phyloP scores from a whole-genome alignment of 2,113 vertebrate species.

The Suricata suricatta region DNA sequence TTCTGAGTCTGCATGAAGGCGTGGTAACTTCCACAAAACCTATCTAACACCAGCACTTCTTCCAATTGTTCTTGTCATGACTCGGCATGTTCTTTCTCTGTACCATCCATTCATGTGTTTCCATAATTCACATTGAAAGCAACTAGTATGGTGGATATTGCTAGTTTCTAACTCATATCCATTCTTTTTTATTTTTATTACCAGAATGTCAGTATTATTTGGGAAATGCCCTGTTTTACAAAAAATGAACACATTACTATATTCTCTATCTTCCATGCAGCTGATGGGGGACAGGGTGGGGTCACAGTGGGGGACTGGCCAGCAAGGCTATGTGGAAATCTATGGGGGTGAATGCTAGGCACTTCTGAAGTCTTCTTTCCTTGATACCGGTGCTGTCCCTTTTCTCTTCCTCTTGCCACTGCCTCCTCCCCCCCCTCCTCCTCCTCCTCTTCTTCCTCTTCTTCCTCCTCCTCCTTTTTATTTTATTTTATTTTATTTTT shows the following conservation, averaged over 20 bases:
- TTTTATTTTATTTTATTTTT: background rate
- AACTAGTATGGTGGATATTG: background rate
- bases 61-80: background rate
- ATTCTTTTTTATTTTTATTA: background rate
- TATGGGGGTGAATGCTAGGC: background rate
- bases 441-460: background rate
- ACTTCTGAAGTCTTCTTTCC: background rate
- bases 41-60: background rate
- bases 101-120: background rate
- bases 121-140: background rate
- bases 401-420: background rate
- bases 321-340: background rate
- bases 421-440: too few relatives aligned
- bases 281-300: background rate
- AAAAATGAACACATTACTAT: background rate
- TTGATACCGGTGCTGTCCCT: background rate
- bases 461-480: too few relatives aligned
- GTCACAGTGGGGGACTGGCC: background rate
- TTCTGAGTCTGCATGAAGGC: background rate
- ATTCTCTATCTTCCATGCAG: background rate
- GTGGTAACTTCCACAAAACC: background rate
- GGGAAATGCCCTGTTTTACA: background rate
- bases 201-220: slow-evolving; percentile 7
- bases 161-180: background rate
- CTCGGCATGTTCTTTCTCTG: background rate